These are phyloP conservation scores for Trissolcus japonicus DNA, from an alignment of 2,888 invertebrate genomes.

Conservation along the genomic window DNA sequence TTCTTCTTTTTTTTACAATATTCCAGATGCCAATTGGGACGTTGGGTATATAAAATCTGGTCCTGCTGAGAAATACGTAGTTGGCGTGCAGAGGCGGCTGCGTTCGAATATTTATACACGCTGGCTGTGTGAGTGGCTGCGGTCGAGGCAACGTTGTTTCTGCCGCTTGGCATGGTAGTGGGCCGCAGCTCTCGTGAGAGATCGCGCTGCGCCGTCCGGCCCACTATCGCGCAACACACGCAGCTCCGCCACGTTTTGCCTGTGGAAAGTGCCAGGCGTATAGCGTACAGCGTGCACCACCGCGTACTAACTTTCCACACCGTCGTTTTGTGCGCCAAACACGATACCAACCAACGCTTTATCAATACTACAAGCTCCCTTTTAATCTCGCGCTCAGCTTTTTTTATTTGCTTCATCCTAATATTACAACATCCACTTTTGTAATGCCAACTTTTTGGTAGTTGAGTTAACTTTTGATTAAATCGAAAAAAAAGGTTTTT, in stretches of 20 bases:
- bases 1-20: neutral
- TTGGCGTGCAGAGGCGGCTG: constrained; percentile 28
- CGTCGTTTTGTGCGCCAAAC: constrained; percentile 36
- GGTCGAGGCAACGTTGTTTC: constrained; percentile 35
- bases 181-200: constrained; percentile 42
- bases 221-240: constrained; percentile 47
- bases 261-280: constrained; percentile 48
- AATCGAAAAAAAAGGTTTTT: too few species aligned
- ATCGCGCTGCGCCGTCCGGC: constrained; percentile 40
- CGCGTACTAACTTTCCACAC: constrained; percentile 46
- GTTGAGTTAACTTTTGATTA: too few species aligned
- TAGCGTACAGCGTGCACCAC: constrained; percentile 31
- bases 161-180: constrained; percentile 28
- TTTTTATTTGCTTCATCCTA: neutral
- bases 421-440: too few species aligned
- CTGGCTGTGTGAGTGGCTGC: constrained; percentile 8
- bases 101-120: constrained; percentile 3
- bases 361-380: constrained; percentile 9
- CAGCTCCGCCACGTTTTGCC: constrained; percentile 36
- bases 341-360: constrained; percentile 18
- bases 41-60: constrained; percentile 25
- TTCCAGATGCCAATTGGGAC: too few species aligned
- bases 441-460: neutral
- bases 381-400: neutral
- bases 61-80: constrained; percentile 33